Evolutionary conservation across 1,140 invertebrate genomes (phyloP), one percentile per base, ranked within the genome.

Genomic region (Steinernema khuongi): DNA sequence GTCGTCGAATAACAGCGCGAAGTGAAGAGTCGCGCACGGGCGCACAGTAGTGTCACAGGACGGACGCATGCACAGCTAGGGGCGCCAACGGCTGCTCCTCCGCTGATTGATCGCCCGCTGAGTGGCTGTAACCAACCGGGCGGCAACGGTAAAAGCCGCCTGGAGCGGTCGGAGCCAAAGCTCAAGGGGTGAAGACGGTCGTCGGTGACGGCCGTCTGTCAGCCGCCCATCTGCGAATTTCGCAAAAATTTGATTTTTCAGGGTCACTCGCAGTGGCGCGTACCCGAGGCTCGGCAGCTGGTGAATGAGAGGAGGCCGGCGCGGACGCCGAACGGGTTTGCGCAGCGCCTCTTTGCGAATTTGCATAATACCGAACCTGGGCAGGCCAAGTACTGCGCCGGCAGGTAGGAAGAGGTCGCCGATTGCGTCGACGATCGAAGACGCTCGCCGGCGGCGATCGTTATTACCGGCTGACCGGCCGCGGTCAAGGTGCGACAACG

Each of bases 381-480:
- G 50, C 7, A 14, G 50, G 26, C 50, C 50, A 60, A 60, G 50
- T 60, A 60, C 50, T 22, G 26, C 50, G 11, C 50, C 50, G 22
- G 4, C 11, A 60, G 36, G 19, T 60, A 26, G 11, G 50, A 7
- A 26, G 11, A 26, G 50, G 19, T 22, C 50, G 19, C 19, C 50
- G 50, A 22, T 4, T n/a, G 50, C 7, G 36, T 11, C 36, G 36
- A 7, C 36, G 50, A 60, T 14, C 50, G 50, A 26, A 22, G 19
- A 60, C 4, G 7, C 14, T 17, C 50, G 50, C 50, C 50, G 19
- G 50, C 26, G 50, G 50, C 50, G 50, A 60, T 60, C 26, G 50
- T 60, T 60, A 60, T 60, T 60, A 60, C 50, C 50, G 50, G 50
- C 50, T 60, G 50, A 60, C 50, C 50, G 50, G 50, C 26, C 50